Base-by-base conservation (phyloP, 2,113 vertebrate species). In the Lasiurus borealis region DNA sequence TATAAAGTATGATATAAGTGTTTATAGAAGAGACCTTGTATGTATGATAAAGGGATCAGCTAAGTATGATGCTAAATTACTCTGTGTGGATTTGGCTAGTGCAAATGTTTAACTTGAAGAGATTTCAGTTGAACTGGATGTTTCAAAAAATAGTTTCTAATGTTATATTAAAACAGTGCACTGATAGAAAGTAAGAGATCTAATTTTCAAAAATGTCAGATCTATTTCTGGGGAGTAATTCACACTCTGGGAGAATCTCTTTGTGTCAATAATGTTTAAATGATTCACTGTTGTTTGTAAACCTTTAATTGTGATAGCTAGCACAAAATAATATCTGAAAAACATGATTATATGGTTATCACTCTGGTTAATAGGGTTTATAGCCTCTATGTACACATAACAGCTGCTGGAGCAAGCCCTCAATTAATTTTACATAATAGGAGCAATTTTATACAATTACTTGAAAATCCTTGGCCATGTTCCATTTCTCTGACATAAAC, bases 401-500 rank as follows among this genome's bases (percentile, higher is more conserved):
- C 92, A 97, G 91, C 94, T 96, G 96, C 90, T 31, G 15, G 89
- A 96, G 78, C 52, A 92, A 96, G 83, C 83, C 96, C 91, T 96
- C 66, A 91, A 96, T 97, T 95, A 8, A 94, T 97, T 96, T 96
- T 92, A 76, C 76, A 14, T 96, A 94, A 91, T 91, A 93, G 44
- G 31, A 96, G 94, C 91, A 96, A 96, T 21, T 92, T 85, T 95
- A 91, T 77, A 88, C 48, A 96, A 31, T 92, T 97, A 59, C 34
- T 90, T 95, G 92, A 27, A 96, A 36, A 91, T 97, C 29, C 40
- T 91, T 96, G 95, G 50, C 36, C 71, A 64, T 0, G 0, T 59
- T 97, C n/a, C n/a, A 89, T 97, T 97, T 97, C 72, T 97, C 15
- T 94, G 72, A 86, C 96, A 71, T 86, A 85, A 81, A 83, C 1